Evolutionary conservation across 2,888 invertebrate species (phyloP), one percentile per base, ranked within the genome.

Genomic region (Caenorhabditis imperialis): DNA sequence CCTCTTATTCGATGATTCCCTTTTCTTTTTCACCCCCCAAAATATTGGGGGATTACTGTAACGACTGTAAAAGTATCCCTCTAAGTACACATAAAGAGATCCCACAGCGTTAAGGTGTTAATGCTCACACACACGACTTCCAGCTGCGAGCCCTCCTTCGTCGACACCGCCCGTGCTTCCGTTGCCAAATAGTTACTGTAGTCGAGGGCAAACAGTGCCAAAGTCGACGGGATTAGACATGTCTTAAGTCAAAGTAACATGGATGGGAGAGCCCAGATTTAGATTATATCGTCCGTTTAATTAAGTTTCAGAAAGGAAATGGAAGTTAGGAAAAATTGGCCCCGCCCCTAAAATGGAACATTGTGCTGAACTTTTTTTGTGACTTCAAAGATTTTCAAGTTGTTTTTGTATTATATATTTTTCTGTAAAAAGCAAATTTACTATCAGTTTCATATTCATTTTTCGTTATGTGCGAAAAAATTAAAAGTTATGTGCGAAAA

Each of bases 1-100:
- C 63, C 63, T 65, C 48, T 53, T 65, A 30, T 65, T 53, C 53
- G 51, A 62, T 62, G 38, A 62, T 62, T 20, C 45, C 30, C 45
- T 22, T 2, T 37, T 51, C 14, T 40, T 10, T 7, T 40, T 40
- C 40, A 7, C 8, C 18, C 8, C 18, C n/a, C 7, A 10, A 14
- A 47, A 47, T 1, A 47, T 16, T 2, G 18, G 23, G 27, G 47
- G 14, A 44, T 6, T 1, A 22, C 33, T 50, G n/a, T n/a, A n/a
- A n/a, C n/a, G n/a, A n/a, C n/a, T n/a, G n/a, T n/a, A n/a, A n/a
- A 20, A 37, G 37, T 37, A 35, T 22, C 14, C 14, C 27, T 10
- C 30, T 30, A 30, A 30, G 10, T 30, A 30, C 30, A 30, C 30
- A 30, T 10, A 6, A 30, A 10, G 10, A 30, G 30, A 30, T 27